phyloP scores from a whole-genome alignment of 2,797 vertebrate genomes.

The Poecilia velifera region DNA sequence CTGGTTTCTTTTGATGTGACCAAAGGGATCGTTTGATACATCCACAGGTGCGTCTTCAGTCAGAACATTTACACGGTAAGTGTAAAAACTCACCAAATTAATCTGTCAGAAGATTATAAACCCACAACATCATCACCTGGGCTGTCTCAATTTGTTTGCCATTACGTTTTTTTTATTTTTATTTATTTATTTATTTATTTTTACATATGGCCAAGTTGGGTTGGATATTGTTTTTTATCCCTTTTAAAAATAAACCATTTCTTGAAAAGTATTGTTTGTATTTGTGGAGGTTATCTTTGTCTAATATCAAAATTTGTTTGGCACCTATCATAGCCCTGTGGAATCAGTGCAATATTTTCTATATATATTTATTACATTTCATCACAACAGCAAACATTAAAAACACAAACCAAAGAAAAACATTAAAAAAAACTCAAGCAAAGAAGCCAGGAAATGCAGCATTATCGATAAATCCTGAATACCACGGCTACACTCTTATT shows the following conservation, averaged over 20 bases:
- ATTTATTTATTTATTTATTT: too few relatives aligned
- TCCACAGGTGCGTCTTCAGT: not conserved
- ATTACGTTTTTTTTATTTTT: not conserved
- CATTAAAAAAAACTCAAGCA: not conserved
- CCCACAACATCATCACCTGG: not conserved
- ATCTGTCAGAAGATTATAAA: not conserved
- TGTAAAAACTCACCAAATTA: not conserved
- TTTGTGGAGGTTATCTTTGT: not conserved
- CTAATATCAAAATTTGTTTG: not conserved
- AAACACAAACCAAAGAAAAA: not conserved
- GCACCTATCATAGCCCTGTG: not conserved
- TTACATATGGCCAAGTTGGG: not conserved
- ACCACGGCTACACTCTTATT: not conserved
- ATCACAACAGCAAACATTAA: not conserved
- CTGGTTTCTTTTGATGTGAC: not conserved
- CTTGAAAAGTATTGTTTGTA: not conserved
- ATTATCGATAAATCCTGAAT: not conserved
- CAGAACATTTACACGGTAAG: not conserved
- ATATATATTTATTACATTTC: not conserved
- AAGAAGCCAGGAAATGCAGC: not conserved
- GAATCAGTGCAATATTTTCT: not conserved
- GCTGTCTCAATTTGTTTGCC: not conserved
- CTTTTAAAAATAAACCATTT: not conserved
- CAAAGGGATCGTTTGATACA: not conserved
- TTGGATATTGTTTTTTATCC: not conserved